Percentiles rank a stretch among this genome's conserved stretches.
Evolutionary conservation across 2,113 vertebrate species (phyloP).

Genomic region (Phocoena sinus): DNA sequence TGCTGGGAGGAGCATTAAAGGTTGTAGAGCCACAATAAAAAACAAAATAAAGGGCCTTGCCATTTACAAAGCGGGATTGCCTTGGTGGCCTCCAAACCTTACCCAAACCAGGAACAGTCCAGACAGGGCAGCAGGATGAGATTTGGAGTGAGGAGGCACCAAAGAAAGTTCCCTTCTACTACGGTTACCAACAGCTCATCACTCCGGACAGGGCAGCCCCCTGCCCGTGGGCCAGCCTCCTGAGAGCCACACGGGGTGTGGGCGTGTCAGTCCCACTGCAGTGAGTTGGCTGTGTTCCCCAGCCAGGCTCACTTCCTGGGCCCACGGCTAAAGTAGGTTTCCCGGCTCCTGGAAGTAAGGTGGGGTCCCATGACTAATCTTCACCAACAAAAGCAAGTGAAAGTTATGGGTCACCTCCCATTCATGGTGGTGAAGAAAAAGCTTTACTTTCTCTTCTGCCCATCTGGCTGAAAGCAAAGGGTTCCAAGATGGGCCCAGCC

Average conservation of each 20-base stretch:
- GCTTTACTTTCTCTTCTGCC: neutral
- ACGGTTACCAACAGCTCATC: neutral
- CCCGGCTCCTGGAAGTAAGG: neutral
- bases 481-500: neutral
- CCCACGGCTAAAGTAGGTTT: fast-evolving
- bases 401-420: neutral
- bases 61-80: neutral
- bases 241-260: neutral
- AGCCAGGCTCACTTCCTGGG: neutral
- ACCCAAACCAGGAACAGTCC: neutral
- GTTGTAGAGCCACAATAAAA: neutral
- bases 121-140: neutral
- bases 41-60: neutral
- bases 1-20: neutral
- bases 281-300: neutral
- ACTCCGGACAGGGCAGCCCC: neutral
- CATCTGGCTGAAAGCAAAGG: neutral
- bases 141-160: neutral
- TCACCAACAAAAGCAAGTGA: neutral
- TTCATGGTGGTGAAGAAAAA: neutral
- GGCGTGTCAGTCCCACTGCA: neutral
- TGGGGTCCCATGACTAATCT: neutral
- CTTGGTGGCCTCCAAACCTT: neutral
- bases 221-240: neutral
- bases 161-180: neutral